Base-by-base conservation (phyloP, 2,888 invertebrate species). In the Cenopis cana region DNA sequence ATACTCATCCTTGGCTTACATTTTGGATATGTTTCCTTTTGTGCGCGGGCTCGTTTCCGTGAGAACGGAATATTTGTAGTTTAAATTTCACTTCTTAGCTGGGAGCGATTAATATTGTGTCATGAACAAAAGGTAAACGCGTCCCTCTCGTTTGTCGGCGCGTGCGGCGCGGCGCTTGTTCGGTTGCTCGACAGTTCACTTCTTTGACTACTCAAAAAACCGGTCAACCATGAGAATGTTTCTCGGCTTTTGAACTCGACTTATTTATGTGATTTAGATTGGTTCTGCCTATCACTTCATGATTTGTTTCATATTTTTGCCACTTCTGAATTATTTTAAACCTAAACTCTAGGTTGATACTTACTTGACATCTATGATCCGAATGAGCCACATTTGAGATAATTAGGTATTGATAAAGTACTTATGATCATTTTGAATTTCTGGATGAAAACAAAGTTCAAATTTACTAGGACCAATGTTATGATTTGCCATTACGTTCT, bases 11-110 rank as follows among this genome's bases (percentile, higher is more conserved):
- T 91, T 92, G 91, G 88, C 91, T 90, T 87, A 91, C 88, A 89
- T 91, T 90, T 89, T 86, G 81, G 86, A 89, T 89, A 89, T 89
- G 86, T 85, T 87, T 90, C 90, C 91, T 91, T 90, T 91, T 90
- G 88, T 89, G 85, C 87, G 87, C 84, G 85, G 88, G 82, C 84
- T 78, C 79, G 86, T 87, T 89, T 89, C 87, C 90, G 89, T 91
- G 91, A 89, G 91, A 93, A 91, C 88, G 82, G 83, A 83, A 85
- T 85, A 85, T 80, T 84, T 83, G 72, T 60, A 60, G 73, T 69
- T 81, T 80, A 76, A 81, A 86, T 83, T 85, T 84, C 84, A 85
- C 82, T 84, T 81, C 81, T 79, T 79, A 79, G 77, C 77, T 80
- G 79, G 79, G 78, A 82, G 81, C 77, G 75, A 79, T 81, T 83